Evolutionary conservation across 1,140 invertebrate species (phyloP), one percentile per base, ranked within the genome.

Genomic region (Sogatella furcifera): DNA sequence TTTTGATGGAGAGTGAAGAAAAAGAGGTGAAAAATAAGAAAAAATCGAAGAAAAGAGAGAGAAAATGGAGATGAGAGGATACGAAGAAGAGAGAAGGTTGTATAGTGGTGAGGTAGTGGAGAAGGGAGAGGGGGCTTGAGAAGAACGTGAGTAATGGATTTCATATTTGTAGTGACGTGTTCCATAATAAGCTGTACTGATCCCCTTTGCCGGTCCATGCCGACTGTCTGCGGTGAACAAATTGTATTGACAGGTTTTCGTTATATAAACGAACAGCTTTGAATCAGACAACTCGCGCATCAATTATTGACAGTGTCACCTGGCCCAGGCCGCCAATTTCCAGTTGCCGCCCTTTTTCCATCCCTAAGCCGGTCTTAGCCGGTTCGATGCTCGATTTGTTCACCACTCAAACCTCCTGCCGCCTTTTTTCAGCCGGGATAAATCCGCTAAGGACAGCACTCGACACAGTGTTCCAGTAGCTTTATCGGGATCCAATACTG

Each of bases 231-330:
- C 15, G 46, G 46, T 22, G 22, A 55, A 55, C 54, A 55, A 55
- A 55, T 55, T 55, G 54, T 55, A 55, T 55, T 55, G 54, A 55
- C 54, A 55, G 54, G 22, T 24, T 55, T 55, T 28, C 54, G 46
- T 55, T 55, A 38, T 55, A 55, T 55, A 55, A 55, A 55, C 31
- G 54, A 53, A 38, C 22, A 55, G 54, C 31, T 55, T 55, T 55
- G 54, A 55, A 55, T 55, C 54, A 55, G 13, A 55, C 54, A 55
- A 24, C n/a, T 38, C 15, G 31, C 28, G 38, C 54, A 34, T 55
- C 54, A 34, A 15, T 55, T 49, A 49, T 49, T 49, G 46, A 49
- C 46, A 49, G 46, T 49, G 46, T 49, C 46, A 49, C 46, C 46
- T 49, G 46, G 15, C 17, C 46, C 34, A 38, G n/a, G 24, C 34